A percentile compares a stretch with the other conserved stretches of the same genome.
Evolutionary conservation across 2,797 vertebrate species (phyloP).

Genomic region (Natrix natrix): DNA sequence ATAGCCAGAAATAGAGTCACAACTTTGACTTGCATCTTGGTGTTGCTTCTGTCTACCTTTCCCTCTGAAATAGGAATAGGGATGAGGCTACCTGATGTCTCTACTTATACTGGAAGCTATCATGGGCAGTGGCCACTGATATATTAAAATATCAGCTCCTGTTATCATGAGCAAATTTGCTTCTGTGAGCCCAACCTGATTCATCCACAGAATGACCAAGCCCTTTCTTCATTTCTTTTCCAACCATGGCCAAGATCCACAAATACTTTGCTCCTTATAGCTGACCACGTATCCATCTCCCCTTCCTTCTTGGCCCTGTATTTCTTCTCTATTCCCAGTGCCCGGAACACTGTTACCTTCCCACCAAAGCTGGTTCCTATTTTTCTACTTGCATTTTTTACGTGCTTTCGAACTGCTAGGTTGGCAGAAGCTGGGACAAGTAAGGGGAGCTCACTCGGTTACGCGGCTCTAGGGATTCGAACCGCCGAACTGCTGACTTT

Average conservation of each 20-base stretch:
- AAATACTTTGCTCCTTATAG: not conserved
- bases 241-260: not conserved
- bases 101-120: not conserved
- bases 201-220: not conserved
- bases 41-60: not conserved
- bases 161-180: not conserved
- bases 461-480: too few relatives aligned
- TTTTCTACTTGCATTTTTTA: too few relatives aligned
- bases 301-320: not conserved
- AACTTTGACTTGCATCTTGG: not conserved
- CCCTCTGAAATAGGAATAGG: not conserved
- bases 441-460: too few relatives aligned
- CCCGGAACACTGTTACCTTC: too few relatives aligned
- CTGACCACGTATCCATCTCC: rapidly evolving
- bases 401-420: too few relatives aligned
- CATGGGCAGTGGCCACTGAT: not conserved
- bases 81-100: not conserved
- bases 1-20: not conserved
- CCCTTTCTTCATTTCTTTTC: too few relatives aligned
- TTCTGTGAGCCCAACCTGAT: not conserved
- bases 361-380: too few relatives aligned
- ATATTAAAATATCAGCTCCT: not conserved
- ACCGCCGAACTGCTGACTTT: too few relatives aligned
- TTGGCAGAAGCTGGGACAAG: too few relatives aligned
- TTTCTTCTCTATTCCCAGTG: not conserved